phyloP scores from a whole-genome alignment of 2,888 invertebrate species.

The Spialia ferax region DNA sequence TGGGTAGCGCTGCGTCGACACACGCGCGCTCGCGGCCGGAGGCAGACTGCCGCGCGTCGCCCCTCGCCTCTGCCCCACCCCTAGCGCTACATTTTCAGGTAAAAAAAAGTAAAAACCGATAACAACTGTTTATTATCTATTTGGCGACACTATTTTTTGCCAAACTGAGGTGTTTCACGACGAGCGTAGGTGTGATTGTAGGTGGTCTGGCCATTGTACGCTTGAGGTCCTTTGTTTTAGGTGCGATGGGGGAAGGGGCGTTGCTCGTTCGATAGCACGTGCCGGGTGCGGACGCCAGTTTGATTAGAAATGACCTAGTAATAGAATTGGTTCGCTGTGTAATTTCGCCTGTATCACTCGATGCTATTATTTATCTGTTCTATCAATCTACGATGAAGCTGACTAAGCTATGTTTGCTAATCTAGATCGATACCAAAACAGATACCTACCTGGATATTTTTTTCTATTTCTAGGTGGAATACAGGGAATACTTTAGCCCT shows the following conservation, averaged over 20 bases:
- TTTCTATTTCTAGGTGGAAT: too few species aligned
- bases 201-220: conserved; percentile 51
- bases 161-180: conserved; percentile 51
- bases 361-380: background rate
- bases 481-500: too few species aligned
- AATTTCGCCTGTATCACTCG: background rate
- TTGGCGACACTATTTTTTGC: conserved; percentile 57
- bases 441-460: too few species aligned
- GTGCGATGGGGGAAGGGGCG: conserved; percentile 46
- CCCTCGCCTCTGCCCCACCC: conserved; percentile 69
- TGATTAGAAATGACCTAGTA: conserved; percentile 37
- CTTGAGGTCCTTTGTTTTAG: conserved; percentile 51
- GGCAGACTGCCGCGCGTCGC: conserved; percentile 75
- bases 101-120: conserved; percentile 61
- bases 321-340: conserved; percentile 17
- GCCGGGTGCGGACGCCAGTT: conserved; percentile 30
- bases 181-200: conserved; percentile 48
- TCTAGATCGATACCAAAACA: background rate
- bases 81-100: conserved; percentile 67
- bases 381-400: background rate
- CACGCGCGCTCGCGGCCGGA: conserved; percentile 62
- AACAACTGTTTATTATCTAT: conserved; percentile 61
- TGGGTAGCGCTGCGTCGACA: conserved; percentile 49
- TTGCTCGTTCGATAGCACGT: conserved; percentile 42
- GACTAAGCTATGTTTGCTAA: background rate